A percentile compares a stretch with the other conserved stretches of the same genome.
Conservation (phyloP, 2,113 vertebrate genomes). For the Oostethus manadensis region DNA sequence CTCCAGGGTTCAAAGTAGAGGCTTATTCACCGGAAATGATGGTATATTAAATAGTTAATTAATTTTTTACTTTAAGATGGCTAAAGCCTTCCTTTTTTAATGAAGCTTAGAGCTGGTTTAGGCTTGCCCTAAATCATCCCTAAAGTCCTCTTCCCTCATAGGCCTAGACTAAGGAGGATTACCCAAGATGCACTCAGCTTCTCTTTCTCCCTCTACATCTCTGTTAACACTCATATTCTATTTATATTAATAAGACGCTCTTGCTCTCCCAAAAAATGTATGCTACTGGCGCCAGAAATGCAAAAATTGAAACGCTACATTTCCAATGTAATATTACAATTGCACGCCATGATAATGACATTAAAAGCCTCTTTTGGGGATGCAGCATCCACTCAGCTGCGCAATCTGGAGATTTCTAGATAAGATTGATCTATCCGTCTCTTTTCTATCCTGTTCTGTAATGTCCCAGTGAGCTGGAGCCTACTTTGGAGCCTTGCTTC, state of each 20-base stretch:
- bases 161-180: not conserved
- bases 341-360: not conserved
- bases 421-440: no score
- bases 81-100: not conserved
- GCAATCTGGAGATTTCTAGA: no score
- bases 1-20: no score
- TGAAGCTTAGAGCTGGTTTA: not conserved
- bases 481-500: no score
- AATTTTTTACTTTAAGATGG: not conserved
- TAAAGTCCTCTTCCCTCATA: not conserved
- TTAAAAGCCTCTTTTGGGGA: no score
- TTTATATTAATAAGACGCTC: not conserved
- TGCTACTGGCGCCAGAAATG: not conserved
- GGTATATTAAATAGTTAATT: not conserved
- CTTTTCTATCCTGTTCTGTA: no score
- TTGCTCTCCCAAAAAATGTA: not conserved
- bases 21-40: no score
- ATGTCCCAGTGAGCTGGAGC: no score
- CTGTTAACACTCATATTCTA: not conserved
- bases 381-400: no score
- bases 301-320: not conserved
- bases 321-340: not conserved
- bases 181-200: not conserved
- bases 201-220: not conserved
- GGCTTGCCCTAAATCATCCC: slow-evolving; percentile 1